phyloP scores from a whole-genome alignment of 2,888 invertebrate genomes.

The Orchestes rusci region DNA sequence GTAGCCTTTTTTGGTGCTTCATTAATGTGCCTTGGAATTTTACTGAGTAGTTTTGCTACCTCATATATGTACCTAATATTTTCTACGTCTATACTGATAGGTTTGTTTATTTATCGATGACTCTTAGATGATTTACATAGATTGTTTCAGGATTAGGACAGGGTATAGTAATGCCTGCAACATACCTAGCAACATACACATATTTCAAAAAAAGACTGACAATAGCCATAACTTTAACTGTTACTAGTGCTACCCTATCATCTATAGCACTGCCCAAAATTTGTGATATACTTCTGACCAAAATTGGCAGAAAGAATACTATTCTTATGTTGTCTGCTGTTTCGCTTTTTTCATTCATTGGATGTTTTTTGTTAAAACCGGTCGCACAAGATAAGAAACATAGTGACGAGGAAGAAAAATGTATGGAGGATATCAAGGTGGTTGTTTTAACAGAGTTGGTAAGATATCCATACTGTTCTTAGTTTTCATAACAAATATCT shows the following conservation, averaged over 20 bases:
- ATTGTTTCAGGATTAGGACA: conserved; percentile 44
- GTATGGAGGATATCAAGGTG: conserved; percentile 3
- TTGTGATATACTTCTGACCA: conserved; percentile 40
- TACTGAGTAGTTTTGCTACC: conserved; percentile 41
- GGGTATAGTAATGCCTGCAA: conserved; percentile 44
- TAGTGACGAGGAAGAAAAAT: conserved; percentile 9
- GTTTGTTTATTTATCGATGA: conserved; percentile 24
- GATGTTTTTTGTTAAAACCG: conserved; percentile 46
- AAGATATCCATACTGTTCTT: neutral
- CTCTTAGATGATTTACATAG: neutral
- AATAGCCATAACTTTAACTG: conserved; percentile 45
- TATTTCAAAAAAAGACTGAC: conserved; percentile 47
- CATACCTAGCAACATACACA: conserved; percentile 45
- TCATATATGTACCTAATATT: conserved; percentile 41
- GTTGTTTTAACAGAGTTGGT: neutral
- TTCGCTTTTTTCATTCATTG: conserved; percentile 44
- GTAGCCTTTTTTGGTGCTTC: conserved; percentile 42
- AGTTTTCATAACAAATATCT: conserved; percentile 22
- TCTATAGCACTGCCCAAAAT: conserved; percentile 47
- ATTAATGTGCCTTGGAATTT: conserved; percentile 42
- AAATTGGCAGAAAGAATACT: conserved; percentile 43
- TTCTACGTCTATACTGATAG: conserved; percentile 40
- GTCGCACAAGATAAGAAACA: conserved; percentile 35
- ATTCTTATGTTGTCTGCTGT: conserved; percentile 46
- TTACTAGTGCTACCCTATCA: conserved; percentile 45